phyloP scores from a whole-genome alignment of 2,888 invertebrate genomes.

The Hyposoter didymator region DNA sequence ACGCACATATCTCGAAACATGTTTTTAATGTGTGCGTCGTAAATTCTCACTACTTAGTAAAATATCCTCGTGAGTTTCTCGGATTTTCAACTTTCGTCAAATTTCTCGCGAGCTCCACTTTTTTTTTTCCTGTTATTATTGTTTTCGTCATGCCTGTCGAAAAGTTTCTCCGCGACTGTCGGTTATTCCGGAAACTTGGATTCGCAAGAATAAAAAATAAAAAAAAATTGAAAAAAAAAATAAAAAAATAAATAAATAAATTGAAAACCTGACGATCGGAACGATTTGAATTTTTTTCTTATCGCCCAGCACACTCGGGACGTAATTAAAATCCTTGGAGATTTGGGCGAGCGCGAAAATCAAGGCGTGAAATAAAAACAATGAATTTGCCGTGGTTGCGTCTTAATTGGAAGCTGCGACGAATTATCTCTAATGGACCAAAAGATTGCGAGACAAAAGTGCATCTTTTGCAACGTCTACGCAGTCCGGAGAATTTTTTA shows the following conservation, averaged over 20 bases:
- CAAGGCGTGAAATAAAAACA: slow-evolving; percentile 18
- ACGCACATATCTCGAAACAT: background rate
- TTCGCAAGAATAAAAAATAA: background rate
- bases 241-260: too few relatives aligned
- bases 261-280: too few relatives aligned
- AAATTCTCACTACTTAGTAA: slow-evolving; percentile 35
- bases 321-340: slow-evolving; percentile 36
- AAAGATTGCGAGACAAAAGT: slow-evolving; percentile 41
- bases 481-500: too few relatives aligned
- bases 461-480: slow-evolving; percentile 8
- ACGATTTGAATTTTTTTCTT: too few relatives aligned
- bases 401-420: slow-evolving; percentile 80
- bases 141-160: slow-evolving; percentile 17
- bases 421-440: slow-evolving; percentile 82
- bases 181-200: background rate
- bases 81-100: slow-evolving; percentile 56
- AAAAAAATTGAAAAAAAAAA: too few relatives aligned
- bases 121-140: slow-evolving; percentile 35
- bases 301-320: background rate
- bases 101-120: slow-evolving; percentile 32
- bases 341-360: slow-evolving; percentile 28
- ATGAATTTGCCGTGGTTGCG: slow-evolving; percentile 76
- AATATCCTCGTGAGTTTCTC: slow-evolving; percentile 42
- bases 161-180: background rate
- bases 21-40: slow-evolving; percentile 21